Base-by-base conservation (phyloP, 1,140 invertebrate species). In the Drosophila erecta region DNA sequence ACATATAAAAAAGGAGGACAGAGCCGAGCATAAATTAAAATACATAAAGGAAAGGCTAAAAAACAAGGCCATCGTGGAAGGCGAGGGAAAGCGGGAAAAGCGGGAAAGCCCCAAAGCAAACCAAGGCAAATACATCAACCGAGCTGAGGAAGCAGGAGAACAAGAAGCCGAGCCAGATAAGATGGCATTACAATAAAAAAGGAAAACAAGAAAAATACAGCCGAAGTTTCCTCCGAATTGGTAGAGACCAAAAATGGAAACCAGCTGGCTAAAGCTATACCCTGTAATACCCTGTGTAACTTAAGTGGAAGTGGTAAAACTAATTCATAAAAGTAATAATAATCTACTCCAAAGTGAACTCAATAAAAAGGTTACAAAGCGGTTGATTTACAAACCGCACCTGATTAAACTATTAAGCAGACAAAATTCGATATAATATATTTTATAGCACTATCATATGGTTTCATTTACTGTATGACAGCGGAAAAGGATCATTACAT, bases 11-110 rank as follows among this genome's bases (percentile, higher is more conserved):
- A 65, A 65, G 57, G 53, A 59, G 76, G 30, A 56, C 58, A 67
- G 61, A 62, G 66, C 50, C 55, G 59, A 86, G 83, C 83, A 86
- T 86, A 86, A 86, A 86, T 86, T 86, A 86, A 86, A 86, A 86
- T 81, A 76, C 83, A 87, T 79, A 87, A 86, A 87, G 74, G 74
- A 86, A 86, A 69, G 79, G 78, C 75, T 86, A 86, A 81, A 86
- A 86, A 86, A 84, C 76, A 78, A 76, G 78, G 84, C 65, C 83
- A 81, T 33, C 51, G 37, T 3, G 30, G 47, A 10, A 7, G 10
- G n/a, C 20, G 2, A 11, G 35, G 35, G 10, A 65, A 79, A 81
- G 11, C 3, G 4, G 20, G 20, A 14, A 24, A 47, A 11, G 33
- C n/a, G 38, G 6, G 17, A 6, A 56, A 40, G 27, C 14, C 55